Conservation (phyloP, 2,888 invertebrate species). For the Eristalinus aeneus region DNA sequence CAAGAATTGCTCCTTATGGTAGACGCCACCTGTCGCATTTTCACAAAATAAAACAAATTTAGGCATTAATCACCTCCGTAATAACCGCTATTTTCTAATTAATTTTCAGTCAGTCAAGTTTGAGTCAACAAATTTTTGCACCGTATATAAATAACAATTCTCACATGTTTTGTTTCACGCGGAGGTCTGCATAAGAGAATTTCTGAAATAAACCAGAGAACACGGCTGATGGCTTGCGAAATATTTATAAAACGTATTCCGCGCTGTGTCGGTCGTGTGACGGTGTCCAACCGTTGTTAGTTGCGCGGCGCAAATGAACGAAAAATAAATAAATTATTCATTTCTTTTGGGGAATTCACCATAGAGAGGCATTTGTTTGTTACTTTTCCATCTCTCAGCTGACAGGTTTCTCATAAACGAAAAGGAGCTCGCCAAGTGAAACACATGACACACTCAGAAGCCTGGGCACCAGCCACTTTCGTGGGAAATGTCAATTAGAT, state of each 20-base stretch:
- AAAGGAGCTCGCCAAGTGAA: neutral
- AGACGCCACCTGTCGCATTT: neutral
- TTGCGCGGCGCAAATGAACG: neutral
- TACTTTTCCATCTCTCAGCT: constrained; percentile 33
- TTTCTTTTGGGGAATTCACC: neutral
- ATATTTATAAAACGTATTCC: constrained; percentile 4
- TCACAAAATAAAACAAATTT: neutral
- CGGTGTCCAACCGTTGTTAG: neutral
- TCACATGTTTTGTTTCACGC: neutral
- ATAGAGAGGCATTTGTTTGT: constrained; percentile 26
- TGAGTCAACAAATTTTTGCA: neutral
- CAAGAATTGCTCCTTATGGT: neutral
- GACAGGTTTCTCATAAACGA: constrained; percentile 40
- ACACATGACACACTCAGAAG: constrained; percentile 10
- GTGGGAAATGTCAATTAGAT: neutral
- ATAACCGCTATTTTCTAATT: neutral
- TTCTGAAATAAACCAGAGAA: neutral
- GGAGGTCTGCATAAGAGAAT: neutral
- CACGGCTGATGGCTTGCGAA: constrained; percentile 3
- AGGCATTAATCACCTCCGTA: neutral
- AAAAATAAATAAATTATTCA: constrained; percentile 58
- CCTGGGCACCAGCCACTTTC: neutral
- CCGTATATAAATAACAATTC: neutral
- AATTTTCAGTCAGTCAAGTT: no score
- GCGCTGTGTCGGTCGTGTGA: neutral